Conservation (phyloP, 2,888 invertebrate genomes). For the Athrips mouffetella region DNA sequence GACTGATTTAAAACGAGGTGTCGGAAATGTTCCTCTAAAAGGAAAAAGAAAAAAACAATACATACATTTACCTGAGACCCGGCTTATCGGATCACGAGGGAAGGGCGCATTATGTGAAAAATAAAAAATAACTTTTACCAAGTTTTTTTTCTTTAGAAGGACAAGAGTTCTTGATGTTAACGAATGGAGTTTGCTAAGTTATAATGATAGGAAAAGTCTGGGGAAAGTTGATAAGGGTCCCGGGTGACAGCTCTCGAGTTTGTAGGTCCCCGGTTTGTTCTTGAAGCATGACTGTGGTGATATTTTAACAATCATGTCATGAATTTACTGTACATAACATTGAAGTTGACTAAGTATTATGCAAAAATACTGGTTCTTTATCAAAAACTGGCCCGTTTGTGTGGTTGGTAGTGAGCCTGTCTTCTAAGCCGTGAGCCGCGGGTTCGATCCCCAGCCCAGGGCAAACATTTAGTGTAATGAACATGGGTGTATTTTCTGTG, state of each 20-base stretch:
- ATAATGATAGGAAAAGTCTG: slow-evolving; percentile 22
- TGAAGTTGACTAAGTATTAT: too few species aligned
- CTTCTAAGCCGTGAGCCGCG: too few species aligned
- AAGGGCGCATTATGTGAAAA: slow-evolving; percentile 8
- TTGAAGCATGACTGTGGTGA: slow-evolving; percentile 14
- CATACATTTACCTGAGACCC: slow-evolving; percentile 10
- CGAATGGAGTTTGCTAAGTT: slow-evolving; percentile 21
- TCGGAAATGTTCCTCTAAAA: background rate
- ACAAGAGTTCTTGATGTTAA: slow-evolving; percentile 19
- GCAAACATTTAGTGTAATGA: too few species aligned
- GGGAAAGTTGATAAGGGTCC: slow-evolving; percentile 18
- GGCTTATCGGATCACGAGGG: slow-evolving; percentile 8
- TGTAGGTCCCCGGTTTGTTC: background rate
- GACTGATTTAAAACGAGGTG: slow-evolving; percentile 8
- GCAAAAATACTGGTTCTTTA: too few species aligned
- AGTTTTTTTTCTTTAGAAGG: slow-evolving; percentile 17
- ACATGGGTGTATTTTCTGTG: too few species aligned
- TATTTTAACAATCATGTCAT: slow-evolving; percentile 26
- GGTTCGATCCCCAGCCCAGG: too few species aligned
- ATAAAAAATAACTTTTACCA: background rate
- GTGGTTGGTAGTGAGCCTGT: too few species aligned
- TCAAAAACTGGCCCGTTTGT: too few species aligned
- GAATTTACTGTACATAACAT: too few species aligned
- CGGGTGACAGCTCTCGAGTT: slow-evolving; percentile 5
- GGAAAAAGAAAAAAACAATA: slow-evolving; percentile 8